Evolutionary conservation across 2,888 invertebrate genomes (phyloP).

Genomic region (Nipponacmea schrenckii): DNA sequence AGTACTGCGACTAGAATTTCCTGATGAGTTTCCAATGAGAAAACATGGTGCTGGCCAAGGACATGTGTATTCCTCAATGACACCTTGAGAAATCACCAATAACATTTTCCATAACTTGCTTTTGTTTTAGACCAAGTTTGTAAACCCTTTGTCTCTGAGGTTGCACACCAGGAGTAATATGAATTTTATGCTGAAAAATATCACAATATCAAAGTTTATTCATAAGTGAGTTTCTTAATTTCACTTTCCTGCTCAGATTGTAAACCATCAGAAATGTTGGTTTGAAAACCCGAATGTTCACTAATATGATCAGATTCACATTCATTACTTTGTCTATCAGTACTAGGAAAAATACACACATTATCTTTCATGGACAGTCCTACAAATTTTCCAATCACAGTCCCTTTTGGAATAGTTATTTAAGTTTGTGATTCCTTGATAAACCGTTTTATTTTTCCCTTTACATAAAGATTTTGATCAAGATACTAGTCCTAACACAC

Average conservation of each 20-base stretch:
- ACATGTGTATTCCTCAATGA: constrained; percentile 4
- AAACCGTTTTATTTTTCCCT: not conserved
- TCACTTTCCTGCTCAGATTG: not conserved
- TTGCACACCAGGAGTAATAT: not conserved
- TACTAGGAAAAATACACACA: not conserved
- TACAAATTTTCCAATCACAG: not conserved
- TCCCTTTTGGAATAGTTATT: not conserved
- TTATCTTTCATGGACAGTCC: not conserved
- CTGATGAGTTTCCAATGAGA: not conserved
- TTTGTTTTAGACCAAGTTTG: constrained; percentile 9
- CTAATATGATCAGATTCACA: not conserved
- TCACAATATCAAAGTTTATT: constrained; percentile 13
- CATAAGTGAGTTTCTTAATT: constrained; percentile 2
- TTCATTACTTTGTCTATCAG: not conserved
- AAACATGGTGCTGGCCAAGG: constrained; percentile 12
- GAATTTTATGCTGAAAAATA: constrained; percentile 10
- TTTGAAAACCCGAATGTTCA: not conserved
- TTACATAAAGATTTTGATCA: not conserved
- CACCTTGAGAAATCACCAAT: constrained; percentile 6
- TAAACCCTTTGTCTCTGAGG: constrained; percentile 6
- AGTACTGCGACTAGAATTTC: not conserved
- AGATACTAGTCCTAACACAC: not conserved
- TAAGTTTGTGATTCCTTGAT: not conserved
- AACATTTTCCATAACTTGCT: constrained; percentile 6
- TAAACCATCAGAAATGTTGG: not conserved